Base-by-base conservation (phyloP, 2,797 vertebrate genomes). In the Leptodactylus fallax region DNA sequence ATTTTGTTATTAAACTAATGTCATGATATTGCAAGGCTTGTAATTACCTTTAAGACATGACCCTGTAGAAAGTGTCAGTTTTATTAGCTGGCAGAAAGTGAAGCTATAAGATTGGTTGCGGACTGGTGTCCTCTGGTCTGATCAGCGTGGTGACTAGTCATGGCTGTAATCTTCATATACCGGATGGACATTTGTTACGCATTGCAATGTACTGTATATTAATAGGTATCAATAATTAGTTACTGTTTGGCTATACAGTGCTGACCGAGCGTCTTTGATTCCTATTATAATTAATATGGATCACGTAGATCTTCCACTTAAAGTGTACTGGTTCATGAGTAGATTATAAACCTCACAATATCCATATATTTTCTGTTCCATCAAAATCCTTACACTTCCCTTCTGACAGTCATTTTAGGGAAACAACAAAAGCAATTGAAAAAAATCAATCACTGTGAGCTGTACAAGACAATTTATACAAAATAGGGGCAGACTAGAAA, bases 361-460 rank as follows among this genome's bases (percentile, higher is more conserved):
- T 76, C 78, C 85, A 76, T 88, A 83, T 86, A 78, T 72, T 82
- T 83, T 85, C 83, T 83, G 74, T 83, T 88, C 86, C 86, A 88
- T 88, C 83, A 88, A 81, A 86, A 53, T 83, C 74, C 69, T 81
- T 88, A 86, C 83, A 86, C 80, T 78, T 60, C 71, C 53, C 63
- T 86, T 79, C 72, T 88, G 89, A 90, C 87, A 88, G 58, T 82
- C 87, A 86, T 88, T 88, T 85, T 74, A 86, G 86, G 76, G 79
- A 80, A 90, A 90, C 80, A 90, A 74, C 79, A 83, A 86, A 87
- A 88, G 80, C 84, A 90, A 88, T 84, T 80, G 79, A 87, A 90
- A 84, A 85, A 84, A 86, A 90, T 90, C 89, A 88, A 88, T 90
- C 83, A 88, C 76, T 36, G n/a, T 76, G 82, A 88, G 61, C 71